Conservation (phyloP, 2,113 vertebrate species). For the Cacatua alba region DNA sequence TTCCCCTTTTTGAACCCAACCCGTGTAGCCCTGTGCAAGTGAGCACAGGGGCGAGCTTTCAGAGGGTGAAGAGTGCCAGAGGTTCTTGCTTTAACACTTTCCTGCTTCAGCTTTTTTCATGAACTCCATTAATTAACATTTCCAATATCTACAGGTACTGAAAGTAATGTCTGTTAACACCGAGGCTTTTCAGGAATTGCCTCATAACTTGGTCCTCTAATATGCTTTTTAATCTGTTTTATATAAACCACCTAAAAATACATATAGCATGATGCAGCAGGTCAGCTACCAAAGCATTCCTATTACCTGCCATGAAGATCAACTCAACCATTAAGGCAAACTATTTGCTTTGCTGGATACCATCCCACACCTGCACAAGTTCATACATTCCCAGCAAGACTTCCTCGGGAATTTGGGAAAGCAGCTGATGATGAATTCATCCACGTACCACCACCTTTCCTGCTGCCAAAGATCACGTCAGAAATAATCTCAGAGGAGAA, state of each 20-base stretch:
- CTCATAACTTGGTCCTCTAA: fast-evolving
- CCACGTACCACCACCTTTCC: background rate
- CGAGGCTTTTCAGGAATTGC: background rate
- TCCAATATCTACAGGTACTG: background rate
- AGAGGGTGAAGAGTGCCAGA: background rate
- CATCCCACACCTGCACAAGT: background rate
- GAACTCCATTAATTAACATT: background rate
- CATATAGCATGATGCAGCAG: background rate
- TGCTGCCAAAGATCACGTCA: background rate
- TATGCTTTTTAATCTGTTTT: background rate
- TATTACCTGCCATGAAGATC: background rate
- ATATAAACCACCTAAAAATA: background rate
- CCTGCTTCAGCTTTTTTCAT: background rate
- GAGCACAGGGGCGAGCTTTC: fast-evolving
- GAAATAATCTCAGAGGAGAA: background rate
- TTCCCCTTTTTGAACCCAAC: background rate
- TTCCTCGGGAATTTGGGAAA: background rate
- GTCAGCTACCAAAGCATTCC: background rate
- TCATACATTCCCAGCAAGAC: background rate
- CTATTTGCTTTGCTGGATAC: background rate
- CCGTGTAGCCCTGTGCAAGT: fast-evolving
- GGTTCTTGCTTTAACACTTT: background rate
- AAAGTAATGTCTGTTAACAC: background rate
- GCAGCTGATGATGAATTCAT: background rate
- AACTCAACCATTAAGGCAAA: background rate